phyloP scores from a whole-genome alignment of 2,797 vertebrate species.

The Pseudocheirus occidentalis region DNA sequence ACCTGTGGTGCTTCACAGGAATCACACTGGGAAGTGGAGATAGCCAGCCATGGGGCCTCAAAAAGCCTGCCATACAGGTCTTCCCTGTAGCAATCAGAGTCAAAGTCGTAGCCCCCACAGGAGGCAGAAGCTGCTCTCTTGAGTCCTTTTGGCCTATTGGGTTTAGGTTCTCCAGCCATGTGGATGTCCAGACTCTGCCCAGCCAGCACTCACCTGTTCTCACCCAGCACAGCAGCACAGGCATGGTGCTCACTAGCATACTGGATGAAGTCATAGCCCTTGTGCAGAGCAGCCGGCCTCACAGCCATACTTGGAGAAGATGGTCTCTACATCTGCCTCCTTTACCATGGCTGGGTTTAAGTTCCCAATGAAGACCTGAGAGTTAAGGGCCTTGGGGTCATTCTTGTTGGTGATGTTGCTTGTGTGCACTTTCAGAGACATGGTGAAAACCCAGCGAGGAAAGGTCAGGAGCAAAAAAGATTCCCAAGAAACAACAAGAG shows the following conservation, averaged over 20 bases:
- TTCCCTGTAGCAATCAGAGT: conserved; percentile 93
- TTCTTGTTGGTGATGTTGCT: conserved; percentile 98
- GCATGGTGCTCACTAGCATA: conserved; percentile 93
- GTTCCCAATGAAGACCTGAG: conserved; percentile 96
- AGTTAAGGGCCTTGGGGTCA: conserved; percentile 97
- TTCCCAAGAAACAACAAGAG: too few species aligned
- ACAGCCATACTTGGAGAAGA: conserved; percentile 94
- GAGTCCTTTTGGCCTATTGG: too few species aligned
- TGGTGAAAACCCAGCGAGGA: conserved; percentile 80
- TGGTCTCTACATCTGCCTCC: conserved; percentile 94
- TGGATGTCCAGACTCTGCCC: conserved; percentile 89
- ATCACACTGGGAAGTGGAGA: too few species aligned
- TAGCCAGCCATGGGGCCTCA: too few species aligned
- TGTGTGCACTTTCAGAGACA: conserved; percentile 95
- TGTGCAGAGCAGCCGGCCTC: conserved; percentile 95
- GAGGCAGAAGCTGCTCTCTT: conserved; percentile 69
- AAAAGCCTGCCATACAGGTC: conserved; percentile 91
- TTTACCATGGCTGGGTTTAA: conserved; percentile 96
- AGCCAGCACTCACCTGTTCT: conserved; percentile 92
- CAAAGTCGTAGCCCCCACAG: conserved; percentile 92
- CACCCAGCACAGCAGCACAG: conserved; percentile 91
- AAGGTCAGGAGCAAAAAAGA: too few species aligned
- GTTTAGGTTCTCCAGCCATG: too few species aligned
- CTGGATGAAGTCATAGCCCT: conserved; percentile 95
- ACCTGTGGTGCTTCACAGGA: too few species aligned